Evolutionary conservation across 2,888 invertebrate species (phyloP), one percentile per base, ranked within the genome.

Genomic region (Andrena trimmerana): DNA sequence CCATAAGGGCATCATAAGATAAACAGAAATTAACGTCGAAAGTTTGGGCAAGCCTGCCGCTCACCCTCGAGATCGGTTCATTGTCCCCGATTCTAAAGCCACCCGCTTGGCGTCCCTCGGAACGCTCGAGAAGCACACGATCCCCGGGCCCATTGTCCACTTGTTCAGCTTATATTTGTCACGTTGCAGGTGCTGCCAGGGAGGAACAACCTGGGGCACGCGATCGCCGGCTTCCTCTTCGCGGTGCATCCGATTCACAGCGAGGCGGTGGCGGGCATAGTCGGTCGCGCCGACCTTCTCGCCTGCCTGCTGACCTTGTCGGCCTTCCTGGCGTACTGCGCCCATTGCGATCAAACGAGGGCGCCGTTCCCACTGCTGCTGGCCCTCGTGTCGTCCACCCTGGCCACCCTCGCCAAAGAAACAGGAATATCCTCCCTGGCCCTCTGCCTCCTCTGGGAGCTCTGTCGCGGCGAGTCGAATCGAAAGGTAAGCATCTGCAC

Each of bases 241-340:
- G 98, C 99, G 48, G 97, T 97, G 1, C 99, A 99, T 94, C 99
- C 99, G 16, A 97, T 99, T 90, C 99, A 99, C 95, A 98, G 98
- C 3, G 99, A 99, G 94, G 99, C 99, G 0, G 99, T 99, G 48
- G 98, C 99, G 0, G 98, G 98, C 31, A 96, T 99, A 68, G 99
- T 99, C 16, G 99, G 99, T 1, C 96, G 99, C 76, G 99, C 99
- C 2, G 99, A 99, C 94, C 95, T 99, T 60, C 97, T 98, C 33
- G 98, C 99, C 16, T 98, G 98, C 93, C 96, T 98, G 90, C 97
- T 98, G 94, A 98, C 98, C 94, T 96, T 99, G 82, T 95, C 98
- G 83, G 97, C 98, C 88, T 97, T 99, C 93, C 95, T 98, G 90
- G 96, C 97, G 69, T 99, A 99, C 94, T 96, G 96, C 91, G 96